phyloP scores from a whole-genome alignment of 2,888 invertebrate species.

The Tolmerus cingulatus region DNA sequence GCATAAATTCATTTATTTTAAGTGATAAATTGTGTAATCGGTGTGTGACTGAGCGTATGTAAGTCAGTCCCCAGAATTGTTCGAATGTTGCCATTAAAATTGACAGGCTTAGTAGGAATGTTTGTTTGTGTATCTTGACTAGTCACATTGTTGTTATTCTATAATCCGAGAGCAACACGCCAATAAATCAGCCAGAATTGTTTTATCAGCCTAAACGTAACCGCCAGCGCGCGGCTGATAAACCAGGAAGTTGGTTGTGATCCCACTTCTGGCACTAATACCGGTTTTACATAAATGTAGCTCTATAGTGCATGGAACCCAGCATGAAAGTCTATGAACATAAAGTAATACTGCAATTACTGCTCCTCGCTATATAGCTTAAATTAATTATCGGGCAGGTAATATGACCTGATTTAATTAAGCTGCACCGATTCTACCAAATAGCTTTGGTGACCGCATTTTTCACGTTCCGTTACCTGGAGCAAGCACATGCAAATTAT shows the following conservation, averaged over 20 bases:
- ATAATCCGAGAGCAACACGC: neutral
- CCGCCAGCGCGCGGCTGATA: neutral
- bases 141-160: neutral
- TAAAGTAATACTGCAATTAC: neutral
- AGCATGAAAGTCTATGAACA: neutral
- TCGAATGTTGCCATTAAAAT: neutral
- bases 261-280: neutral
- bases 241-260: neutral
- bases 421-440: neutral
- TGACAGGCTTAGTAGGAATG: neutral
- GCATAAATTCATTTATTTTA: constrained; percentile 2
- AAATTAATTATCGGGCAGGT: neutral
- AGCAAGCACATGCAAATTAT: neutral
- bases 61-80: neutral
- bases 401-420: constrained; percentile 28
- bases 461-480: neutral
- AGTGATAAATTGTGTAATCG: constrained; percentile 31
- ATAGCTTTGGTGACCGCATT: neutral
- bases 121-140: neutral
- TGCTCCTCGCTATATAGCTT: neutral
- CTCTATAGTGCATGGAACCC: neutral
- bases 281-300: neutral
- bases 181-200: neutral
- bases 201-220: neutral
- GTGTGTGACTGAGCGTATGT: neutral